Percentiles rank a stretch among this genome's conserved stretches.
Evolutionary conservation across 2,888 invertebrate species (phyloP).

Genomic region (Sarcophaga variegata): DNA sequence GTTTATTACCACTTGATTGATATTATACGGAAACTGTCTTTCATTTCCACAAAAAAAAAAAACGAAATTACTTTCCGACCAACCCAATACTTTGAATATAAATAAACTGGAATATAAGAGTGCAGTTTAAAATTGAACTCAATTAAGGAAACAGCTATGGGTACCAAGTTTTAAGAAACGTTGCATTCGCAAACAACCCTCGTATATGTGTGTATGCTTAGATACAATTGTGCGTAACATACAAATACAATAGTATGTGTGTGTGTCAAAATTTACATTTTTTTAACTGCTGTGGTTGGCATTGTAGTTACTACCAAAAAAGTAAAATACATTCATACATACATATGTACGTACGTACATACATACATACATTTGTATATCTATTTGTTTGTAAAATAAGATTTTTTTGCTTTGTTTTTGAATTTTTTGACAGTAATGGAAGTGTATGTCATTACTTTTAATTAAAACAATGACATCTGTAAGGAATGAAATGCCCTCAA

Average conservation of each 20-base stretch:
- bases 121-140: too few species aligned
- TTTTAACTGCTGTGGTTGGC: slow-evolving; percentile 5
- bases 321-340: neutral
- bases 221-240: slow-evolving; percentile 11
- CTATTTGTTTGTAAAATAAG: neutral
- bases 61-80: too few species aligned
- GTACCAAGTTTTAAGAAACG: too few species aligned
- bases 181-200: neutral
- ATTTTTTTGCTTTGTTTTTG: slow-evolving; percentile 29
- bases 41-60: too few species aligned
- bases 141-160: too few species aligned
- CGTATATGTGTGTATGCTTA: slow-evolving; percentile 73
- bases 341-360: slow-evolving; percentile 32
- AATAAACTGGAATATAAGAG: too few species aligned
- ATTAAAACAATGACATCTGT: slow-evolving; percentile 79
- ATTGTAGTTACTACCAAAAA: slow-evolving; percentile 15
- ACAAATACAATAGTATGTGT: neutral
- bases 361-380: slow-evolving; percentile 48
- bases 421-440: slow-evolving; percentile 72
- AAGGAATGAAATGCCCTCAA: slow-evolving; percentile 69
- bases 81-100: too few species aligned
- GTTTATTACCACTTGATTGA: too few species aligned
- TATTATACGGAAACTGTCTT: too few species aligned
- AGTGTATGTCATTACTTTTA: slow-evolving; percentile 80
- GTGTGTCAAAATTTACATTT: slow-evolving; percentile 7